These are phyloP conservation scores for Pinctada fucata DNA, from an alignment of 2,888 invertebrate species.

Conservation along the genomic window DNA sequence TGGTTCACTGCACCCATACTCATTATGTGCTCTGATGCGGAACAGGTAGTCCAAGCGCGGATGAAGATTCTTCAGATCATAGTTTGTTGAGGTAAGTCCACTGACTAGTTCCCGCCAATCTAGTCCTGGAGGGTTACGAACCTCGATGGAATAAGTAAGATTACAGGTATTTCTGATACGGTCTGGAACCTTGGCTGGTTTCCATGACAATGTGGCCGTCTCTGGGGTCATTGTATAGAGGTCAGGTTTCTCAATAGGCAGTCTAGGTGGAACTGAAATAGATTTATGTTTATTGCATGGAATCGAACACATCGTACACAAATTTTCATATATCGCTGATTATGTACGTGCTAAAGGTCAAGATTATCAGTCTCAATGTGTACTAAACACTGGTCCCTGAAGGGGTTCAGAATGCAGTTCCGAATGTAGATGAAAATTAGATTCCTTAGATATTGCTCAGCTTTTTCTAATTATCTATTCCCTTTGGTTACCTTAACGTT, in stretches of 20 bases:
- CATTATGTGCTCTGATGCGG: slow-evolving; percentile 96
- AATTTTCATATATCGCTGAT: no score
- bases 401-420: no score
- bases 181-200: slow-evolving; percentile 64
- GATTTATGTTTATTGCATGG: neutral
- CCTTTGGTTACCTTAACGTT: no score
- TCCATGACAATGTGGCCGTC: slow-evolving; percentile 67
- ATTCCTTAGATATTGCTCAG: no score
- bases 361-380: no score
- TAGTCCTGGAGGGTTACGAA: slow-evolving; percentile 83
- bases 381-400: no score
- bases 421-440: no score
- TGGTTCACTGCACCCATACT: slow-evolving; percentile 89
- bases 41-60: slow-evolving; percentile 97
- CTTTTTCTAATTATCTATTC: no score
- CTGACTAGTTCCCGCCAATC: slow-evolving; percentile 71
- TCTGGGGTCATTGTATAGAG: slow-evolving; percentile 61
- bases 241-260: slow-evolving; percentile 73
- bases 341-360: no score
- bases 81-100: slow-evolving; percentile 48
- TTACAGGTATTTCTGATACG: slow-evolving; percentile 57
- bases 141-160: slow-evolving; percentile 68
- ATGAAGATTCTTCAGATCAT: slow-evolving; percentile 80
- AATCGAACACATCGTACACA: no score
- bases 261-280: slow-evolving; percentile 69